Evolutionary conservation across 2,888 invertebrate genomes (phyloP).

Genomic region (Elegia similella): DNA sequence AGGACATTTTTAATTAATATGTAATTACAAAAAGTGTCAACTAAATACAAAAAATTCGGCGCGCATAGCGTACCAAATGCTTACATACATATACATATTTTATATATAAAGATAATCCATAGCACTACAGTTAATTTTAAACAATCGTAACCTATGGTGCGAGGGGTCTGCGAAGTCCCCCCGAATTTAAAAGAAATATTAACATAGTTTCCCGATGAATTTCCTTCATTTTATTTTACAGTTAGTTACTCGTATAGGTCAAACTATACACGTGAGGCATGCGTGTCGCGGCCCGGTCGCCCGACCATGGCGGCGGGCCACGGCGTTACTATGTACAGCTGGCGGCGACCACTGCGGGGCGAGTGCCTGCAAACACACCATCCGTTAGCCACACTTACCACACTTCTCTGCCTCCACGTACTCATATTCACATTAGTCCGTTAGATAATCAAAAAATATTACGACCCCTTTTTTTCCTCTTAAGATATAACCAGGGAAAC

Average conservation of each 20-base stretch:
- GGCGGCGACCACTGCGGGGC: conserved; percentile 40
- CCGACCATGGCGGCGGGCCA: conserved; percentile 11
- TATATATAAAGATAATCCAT: conserved; percentile 62
- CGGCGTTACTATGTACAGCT: conserved; percentile 56
- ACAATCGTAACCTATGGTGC: conserved; percentile 49
- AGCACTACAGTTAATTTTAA: conserved; percentile 73
- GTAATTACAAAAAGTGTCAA: conserved; percentile 78
- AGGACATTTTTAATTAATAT: conserved; percentile 68
- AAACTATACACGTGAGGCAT: conserved; percentile 29
- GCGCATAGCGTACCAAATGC: conserved; percentile 72
- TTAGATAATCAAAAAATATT: too few species aligned
- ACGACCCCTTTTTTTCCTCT: too few species aligned
- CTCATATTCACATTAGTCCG: too few species aligned
- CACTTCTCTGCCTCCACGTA: too few species aligned
- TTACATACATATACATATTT: conserved; percentile 71
- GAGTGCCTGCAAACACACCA: conserved; percentile 31
- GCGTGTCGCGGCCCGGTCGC: conserved; percentile 2
- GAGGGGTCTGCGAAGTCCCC: conserved; percentile 49
- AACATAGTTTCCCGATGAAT: conserved; percentile 43
- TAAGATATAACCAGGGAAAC: too few species aligned
- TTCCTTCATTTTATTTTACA: conserved; percentile 49
- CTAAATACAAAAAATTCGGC: conserved; percentile 72
- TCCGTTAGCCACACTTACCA: too few species aligned
- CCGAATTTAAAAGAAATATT: conserved; percentile 55
- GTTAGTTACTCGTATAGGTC: conserved; percentile 32